Conservation (phyloP, 1,140 invertebrate genomes). For the Dryas iulia region DNA sequence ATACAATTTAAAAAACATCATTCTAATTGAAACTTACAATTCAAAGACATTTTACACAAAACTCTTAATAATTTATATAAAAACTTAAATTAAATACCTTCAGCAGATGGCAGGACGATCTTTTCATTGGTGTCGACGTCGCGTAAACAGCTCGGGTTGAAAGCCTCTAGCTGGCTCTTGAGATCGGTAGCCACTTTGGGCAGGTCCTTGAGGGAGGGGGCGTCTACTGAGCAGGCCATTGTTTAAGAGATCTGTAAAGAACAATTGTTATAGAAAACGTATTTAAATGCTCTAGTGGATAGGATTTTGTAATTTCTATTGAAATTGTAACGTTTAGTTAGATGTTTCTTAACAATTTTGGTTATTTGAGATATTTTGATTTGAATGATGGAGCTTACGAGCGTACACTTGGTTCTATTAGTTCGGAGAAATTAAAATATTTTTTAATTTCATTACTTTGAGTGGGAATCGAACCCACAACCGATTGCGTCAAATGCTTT, state of each 20-base stretch:
- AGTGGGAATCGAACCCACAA: too few relatives aligned
- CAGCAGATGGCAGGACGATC: constrained; percentile 91
- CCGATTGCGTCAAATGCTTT: too few relatives aligned
- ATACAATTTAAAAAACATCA: too few relatives aligned
- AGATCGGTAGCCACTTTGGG: constrained; percentile 93
- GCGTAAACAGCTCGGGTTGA: constrained; percentile 91
- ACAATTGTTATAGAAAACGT: neutral
- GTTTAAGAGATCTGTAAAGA: constrained; percentile 49
- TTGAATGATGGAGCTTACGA: too few relatives aligned
- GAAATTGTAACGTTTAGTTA: too few relatives aligned
- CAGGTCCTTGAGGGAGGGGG: constrained; percentile 91
- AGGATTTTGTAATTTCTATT: neutral
- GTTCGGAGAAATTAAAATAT: too few relatives aligned
- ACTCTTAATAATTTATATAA: neutral
- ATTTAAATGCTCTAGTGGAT: neutral
- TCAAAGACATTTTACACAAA: neutral
- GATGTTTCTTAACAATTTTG: too few relatives aligned
- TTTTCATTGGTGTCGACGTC: constrained; percentile 93
- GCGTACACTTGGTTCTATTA: too few relatives aligned
- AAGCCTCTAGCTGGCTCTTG: constrained; percentile 93
- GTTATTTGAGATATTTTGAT: too few relatives aligned
- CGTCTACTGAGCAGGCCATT: constrained; percentile 84
- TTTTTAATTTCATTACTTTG: too few relatives aligned
- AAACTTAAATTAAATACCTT: constrained; percentile 83
- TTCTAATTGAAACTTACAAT: too few relatives aligned